Conservation (phyloP, 2,797 vertebrate genomes). For the Cossypha heuglini region DNA sequence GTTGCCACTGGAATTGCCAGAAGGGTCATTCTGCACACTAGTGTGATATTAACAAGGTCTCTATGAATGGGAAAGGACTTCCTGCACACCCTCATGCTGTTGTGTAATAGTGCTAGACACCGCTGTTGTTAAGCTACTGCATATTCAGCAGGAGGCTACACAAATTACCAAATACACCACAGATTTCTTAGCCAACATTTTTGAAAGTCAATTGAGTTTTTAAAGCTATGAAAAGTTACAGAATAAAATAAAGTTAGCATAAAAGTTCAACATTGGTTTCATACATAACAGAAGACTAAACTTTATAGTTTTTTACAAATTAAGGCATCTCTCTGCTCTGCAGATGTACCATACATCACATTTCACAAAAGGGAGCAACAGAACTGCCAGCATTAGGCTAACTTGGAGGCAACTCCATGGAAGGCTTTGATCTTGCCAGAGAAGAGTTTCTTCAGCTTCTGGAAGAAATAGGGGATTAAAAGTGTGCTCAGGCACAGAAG, state of each 20-base stretch:
- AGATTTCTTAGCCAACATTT: not conserved
- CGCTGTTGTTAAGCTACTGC: not conserved
- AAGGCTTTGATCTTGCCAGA: not conserved
- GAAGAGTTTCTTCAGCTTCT: not conserved
- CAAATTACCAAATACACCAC: not conserved
- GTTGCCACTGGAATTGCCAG: too few species aligned
- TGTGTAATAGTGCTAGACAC: not conserved
- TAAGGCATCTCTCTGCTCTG: not conserved
- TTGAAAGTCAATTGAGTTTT: not conserved
- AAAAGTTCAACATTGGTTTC: not conserved
- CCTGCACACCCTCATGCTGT: fast-evolving
- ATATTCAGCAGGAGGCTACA: not conserved
- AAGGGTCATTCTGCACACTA: fast-evolving
- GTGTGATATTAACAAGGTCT: not conserved
- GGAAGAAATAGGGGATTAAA: not conserved
- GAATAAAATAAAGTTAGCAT: not conserved
- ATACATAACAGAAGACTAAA: not conserved
- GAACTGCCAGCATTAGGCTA: not conserved
- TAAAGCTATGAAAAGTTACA: not conserved
- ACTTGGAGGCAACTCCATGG: not conserved
- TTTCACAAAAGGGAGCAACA: not conserved
- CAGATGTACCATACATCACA: not conserved
- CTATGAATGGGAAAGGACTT: not conserved
- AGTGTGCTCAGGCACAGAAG: not conserved
- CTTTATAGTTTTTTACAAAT: not conserved